A percentile compares a stretch with the other conserved stretches of the same genome.
Conservation (phyloP, 1,140 invertebrate species). For the Hycleus phaleratus region DNA sequence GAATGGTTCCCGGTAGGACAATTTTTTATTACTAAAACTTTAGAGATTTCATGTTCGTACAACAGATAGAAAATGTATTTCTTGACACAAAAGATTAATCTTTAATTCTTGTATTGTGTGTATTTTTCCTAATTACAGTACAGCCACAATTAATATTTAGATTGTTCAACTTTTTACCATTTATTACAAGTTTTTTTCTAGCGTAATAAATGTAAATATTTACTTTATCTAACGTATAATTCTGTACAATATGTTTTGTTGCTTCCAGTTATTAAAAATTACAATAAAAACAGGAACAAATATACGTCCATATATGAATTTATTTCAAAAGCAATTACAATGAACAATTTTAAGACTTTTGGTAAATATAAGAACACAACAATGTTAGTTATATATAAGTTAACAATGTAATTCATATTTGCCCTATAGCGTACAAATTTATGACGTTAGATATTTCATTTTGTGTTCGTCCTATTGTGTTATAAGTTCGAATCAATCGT, state of each 20-base stretch:
- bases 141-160: no score
- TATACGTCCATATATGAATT: slow-evolving; percentile 10
- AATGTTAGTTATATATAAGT: slow-evolving; percentile 13
- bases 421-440: slow-evolving; percentile 6
- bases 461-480: slow-evolving; percentile 12
- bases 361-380: slow-evolving; percentile 17
- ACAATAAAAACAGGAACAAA: slow-evolving; percentile 13
- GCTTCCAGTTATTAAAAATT: not conserved
- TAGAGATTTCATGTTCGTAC: no score
- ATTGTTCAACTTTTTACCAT: no score
- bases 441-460: slow-evolving; percentile 9
- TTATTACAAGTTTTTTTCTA: no score
- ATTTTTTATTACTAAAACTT: no score
- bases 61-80: no score
- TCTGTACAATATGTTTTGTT: not conserved
- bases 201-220: not conserved
- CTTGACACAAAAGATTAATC: no score
- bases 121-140: no score
- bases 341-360: slow-evolving; percentile 16
- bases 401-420: slow-evolving; percentile 22
- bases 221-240: not conserved
- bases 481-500: slow-evolving; percentile 3
- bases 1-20: no score
- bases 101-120: no score
- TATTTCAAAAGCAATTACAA: slow-evolving; percentile 21